Percentiles rank a stretch among this genome's conserved stretches.
phyloP scores from a whole-genome alignment of 2,888 invertebrate genomes.

The Smittia aterrima region DNA sequence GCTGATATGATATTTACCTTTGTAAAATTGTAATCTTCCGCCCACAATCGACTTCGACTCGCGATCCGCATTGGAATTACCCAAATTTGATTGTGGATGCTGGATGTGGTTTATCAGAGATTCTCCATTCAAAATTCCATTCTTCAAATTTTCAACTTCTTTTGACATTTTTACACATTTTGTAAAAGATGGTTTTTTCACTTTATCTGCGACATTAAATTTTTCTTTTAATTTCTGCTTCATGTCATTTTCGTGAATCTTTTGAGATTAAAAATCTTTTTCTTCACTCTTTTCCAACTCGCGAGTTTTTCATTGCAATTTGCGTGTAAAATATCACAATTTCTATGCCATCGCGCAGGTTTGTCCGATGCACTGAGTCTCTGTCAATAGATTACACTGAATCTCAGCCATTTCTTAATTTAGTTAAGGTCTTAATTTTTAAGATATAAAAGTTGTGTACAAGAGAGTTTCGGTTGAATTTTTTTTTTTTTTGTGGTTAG shows the following conservation, averaged over 20 bases:
- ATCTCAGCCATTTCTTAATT: conserved; percentile 32
- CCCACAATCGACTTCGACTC: conserved; percentile 45
- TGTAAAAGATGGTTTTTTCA: conserved; percentile 59
- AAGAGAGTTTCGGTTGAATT: no score
- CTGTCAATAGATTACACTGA: neutral
- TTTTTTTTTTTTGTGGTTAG: no score
- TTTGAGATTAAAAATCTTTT: conserved; percentile 32
- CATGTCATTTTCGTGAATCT: conserved; percentile 36
- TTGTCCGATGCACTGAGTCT: neutral
- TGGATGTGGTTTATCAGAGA: conserved; percentile 45
- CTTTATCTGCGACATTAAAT: conserved; percentile 35
- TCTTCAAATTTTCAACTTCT: conserved; percentile 62
- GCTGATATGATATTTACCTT: conserved; percentile 47
- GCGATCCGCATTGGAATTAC: conserved; percentile 37
- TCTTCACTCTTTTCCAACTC: conserved; percentile 28
- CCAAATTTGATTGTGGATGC: conserved; percentile 38
- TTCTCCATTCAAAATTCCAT: conserved; percentile 64
- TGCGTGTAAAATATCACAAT: conserved; percentile 31
- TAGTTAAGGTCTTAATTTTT: neutral
- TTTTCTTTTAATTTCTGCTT: conserved; percentile 39
- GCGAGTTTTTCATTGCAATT: conserved; percentile 25
- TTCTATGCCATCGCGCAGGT: conserved; percentile 29
- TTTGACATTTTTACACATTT: conserved; percentile 67
- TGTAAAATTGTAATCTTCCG: conserved; percentile 54
- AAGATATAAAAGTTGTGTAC: neutral